Percentiles rank a stretch among this genome's conserved stretches.
Evolutionary conservation across 2,797 vertebrate genomes (phyloP).

Genomic region (Numenius phaeopus): DNA sequence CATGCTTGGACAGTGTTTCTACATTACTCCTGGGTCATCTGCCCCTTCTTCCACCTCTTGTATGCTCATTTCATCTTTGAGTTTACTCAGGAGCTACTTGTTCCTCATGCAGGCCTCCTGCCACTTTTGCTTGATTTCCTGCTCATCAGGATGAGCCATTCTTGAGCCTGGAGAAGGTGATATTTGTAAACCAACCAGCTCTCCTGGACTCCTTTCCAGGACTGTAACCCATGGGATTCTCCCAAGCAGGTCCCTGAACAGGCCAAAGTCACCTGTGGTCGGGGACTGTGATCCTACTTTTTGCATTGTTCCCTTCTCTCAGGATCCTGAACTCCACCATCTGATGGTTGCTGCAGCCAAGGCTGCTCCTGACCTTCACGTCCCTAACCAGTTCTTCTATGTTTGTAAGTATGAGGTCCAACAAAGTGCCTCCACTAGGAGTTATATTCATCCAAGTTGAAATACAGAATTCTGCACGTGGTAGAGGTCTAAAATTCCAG

Average conservation of each 20-base stretch:
- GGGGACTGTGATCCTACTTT: background rate
- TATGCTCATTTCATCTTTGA: background rate
- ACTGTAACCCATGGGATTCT: background rate
- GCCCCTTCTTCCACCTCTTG: background rate
- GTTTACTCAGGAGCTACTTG: background rate
- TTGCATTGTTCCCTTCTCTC: background rate
- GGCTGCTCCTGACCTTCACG: background rate
- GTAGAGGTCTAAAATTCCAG: background rate
- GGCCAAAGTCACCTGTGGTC: background rate
- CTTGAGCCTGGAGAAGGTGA: background rate
- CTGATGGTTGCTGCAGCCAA: background rate
- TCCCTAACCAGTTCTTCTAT: background rate
- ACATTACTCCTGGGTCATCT: background rate
- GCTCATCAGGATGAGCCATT: background rate
- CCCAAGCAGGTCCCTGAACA: background rate
- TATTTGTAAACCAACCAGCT: background rate
- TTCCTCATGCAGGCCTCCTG: background rate
- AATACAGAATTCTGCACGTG: fast-evolving
- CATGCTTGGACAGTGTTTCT: background rate
- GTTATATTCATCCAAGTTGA: background rate
- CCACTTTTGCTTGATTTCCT: background rate
- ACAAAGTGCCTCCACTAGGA: background rate
- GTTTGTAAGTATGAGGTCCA: background rate
- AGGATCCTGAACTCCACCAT: background rate
- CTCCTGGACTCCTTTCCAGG: background rate